Base-by-base conservation (phyloP, 2,888 invertebrate genomes). In the Candidula unifasciata region DNA sequence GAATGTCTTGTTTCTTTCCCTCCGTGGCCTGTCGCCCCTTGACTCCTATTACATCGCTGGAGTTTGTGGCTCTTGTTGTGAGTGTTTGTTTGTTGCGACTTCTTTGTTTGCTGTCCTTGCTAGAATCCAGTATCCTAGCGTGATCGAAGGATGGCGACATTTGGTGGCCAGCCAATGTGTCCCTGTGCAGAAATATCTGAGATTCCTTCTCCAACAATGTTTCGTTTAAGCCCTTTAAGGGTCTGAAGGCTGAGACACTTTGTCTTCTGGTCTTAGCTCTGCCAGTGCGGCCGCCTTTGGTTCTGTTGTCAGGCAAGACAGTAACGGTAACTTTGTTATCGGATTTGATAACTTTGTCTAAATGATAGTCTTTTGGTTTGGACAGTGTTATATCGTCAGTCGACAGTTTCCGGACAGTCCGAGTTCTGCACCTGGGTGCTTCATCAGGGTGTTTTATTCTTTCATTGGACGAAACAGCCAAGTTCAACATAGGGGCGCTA, bases 201-300 rank as follows among this genome's bases (percentile, higher is more conserved):
- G 77, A 78, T n/a, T 78, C 77, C 64, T 78, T 78, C 24, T 78
- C 77, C 24, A 78, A 35, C 18, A 78, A 60, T 3, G 77, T 78
- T 60, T 60, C 77, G 57, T 78, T 78, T 10, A 78, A 30, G 6
- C 77, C 77, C 30, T 78, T 78, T 24, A 64, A 24, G 0, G 24
- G 60, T 10, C n/a, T 35, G 8, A n/a, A 13, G 8, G 6, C n/a
- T 2, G 13, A 2, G 35, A 10, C 64, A n/a, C 13, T 21, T 10
- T 0, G 5, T 6, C n/a, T 0, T 37, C 27, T 60, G 1, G 35
- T 3, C 3, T 78, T n/a, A 37, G 54, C 8, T 54, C 16, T 54
- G 44, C 6, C n/a, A 6, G 35, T 60, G 3, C 18, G n/a, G 64
- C 27, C 44, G 16, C 18, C 24, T 52, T 68, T 68, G 1, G 52